Conservation (phyloP, 2,797 vertebrate species). For the Forpus xanthops region DNA sequence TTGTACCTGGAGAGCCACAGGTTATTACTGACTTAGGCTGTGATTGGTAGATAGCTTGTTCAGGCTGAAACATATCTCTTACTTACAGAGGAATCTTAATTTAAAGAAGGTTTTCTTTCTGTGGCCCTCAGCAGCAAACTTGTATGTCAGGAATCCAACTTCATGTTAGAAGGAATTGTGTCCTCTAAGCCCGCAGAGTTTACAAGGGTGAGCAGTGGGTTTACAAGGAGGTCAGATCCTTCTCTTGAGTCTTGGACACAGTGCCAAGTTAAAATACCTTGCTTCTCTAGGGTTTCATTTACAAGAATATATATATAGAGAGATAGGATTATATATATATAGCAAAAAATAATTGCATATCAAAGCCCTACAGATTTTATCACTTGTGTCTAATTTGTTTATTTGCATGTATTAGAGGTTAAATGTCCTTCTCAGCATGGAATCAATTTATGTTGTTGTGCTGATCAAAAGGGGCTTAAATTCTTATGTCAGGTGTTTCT, state of each 20-base stretch:
- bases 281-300: fast-evolving
- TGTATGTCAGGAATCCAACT: neutral
- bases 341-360: neutral
- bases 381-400: neutral
- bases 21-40: neutral
- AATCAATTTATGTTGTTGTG: neutral
- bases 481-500: neutral
- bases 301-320: neutral
- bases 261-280: neutral
- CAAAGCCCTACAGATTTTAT: neutral
- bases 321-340: neutral
- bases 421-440: neutral
- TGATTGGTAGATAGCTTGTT: neutral
- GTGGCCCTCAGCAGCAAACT: neutral
- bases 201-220: neutral
- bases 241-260: neutral
- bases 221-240: neutral
- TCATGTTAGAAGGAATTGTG: neutral
- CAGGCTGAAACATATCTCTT: neutral
- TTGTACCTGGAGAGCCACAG: neutral
- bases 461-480: neutral
- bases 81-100: neutral
- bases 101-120: neutral
- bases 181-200: neutral
- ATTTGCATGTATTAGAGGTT: fast-evolving